These are phyloP conservation scores for Sternarchorhynchus goeldii DNA, from an alignment of 2,797 vertebrate species.

Conservation along the genomic window DNA sequence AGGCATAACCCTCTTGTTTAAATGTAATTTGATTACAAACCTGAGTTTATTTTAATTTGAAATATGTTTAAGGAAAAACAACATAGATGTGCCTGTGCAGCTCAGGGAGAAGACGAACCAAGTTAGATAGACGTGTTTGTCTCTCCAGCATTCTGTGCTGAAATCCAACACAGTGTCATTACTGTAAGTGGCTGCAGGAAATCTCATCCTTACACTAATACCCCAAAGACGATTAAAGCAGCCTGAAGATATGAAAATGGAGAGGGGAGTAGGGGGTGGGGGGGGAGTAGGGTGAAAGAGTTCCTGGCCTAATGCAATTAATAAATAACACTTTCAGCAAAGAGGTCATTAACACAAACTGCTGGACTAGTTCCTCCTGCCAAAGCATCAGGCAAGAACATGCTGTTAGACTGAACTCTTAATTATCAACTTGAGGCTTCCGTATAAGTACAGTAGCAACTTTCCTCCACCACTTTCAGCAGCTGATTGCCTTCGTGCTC, in stretches of 20 bases:
- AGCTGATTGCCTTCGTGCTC: conserved; percentile 47
- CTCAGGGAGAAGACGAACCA: conserved; percentile 17
- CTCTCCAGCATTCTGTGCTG: conserved; percentile 49
- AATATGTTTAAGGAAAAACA: conserved; percentile 40
- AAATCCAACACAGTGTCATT: conserved; percentile 56
- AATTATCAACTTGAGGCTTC: conserved; percentile 54
- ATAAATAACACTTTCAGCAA: conserved; percentile 61
- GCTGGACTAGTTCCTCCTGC: conserved; percentile 58
- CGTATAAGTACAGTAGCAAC: conserved; percentile 46
- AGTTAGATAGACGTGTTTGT: conserved; percentile 54
- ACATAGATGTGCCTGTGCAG: conserved; percentile 32
- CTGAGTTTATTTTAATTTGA: conserved; percentile 50
- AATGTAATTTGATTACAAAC: conserved; percentile 54
- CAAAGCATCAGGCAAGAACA: conserved; percentile 57
- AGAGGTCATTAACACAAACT: conserved; percentile 64
- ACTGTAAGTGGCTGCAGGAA: conserved; percentile 57
- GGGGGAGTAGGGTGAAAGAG: conserved; percentile 31
- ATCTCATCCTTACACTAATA: conserved; percentile 57
- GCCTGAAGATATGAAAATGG: conserved; percentile 14
- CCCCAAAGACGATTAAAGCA: conserved; percentile 53
- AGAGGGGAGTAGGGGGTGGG: too few relatives aligned
- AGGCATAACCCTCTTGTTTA: conserved; percentile 42
- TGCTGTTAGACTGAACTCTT: conserved; percentile 44
- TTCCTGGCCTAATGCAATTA: conserved; percentile 58
- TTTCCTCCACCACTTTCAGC: conserved; percentile 51